Evolutionary conservation across 2,797 vertebrate species (phyloP).

Genomic region (Bucorvus abyssinicus): DNA sequence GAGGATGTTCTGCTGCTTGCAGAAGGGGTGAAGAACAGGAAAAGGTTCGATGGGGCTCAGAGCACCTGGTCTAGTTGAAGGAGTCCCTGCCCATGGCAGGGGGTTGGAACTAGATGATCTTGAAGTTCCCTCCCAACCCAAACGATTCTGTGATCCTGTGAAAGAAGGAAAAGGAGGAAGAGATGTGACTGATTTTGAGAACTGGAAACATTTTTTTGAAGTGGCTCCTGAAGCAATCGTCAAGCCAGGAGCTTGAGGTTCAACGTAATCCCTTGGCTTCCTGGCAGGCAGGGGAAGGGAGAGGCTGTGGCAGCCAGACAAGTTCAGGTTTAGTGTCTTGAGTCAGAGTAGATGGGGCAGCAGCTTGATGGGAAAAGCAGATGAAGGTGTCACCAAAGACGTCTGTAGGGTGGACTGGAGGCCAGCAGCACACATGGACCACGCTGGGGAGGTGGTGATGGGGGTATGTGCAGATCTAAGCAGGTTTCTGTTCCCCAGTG

Average conservation of each 20-base stretch:
- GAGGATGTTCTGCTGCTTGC: neutral
- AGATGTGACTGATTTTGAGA: neutral
- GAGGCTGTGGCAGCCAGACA: neutral
- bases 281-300: neutral
- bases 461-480: neutral
- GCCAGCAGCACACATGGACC: neutral
- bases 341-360: neutral
- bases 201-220: neutral
- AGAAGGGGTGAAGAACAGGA: rapidly evolving
- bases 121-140: neutral
- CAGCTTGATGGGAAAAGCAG: neutral
- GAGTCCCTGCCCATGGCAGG: neutral
- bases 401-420: neutral
- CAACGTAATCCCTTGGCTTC: neutral
- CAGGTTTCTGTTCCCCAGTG: neutral
- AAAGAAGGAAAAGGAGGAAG: neutral
- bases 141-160: neutral
- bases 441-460: neutral
- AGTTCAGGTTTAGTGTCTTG: neutral
- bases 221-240: neutral
- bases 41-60: neutral
- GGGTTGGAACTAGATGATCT: neutral
- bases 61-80: neutral
- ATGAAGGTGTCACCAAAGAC: neutral
- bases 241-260: slow-evolving; percentile 28